Percentiles rank a stretch among this genome's conserved stretches.
phyloP scores from a whole-genome alignment of 1,140 invertebrate genomes.

The Mactra quadrangularis region DNA sequence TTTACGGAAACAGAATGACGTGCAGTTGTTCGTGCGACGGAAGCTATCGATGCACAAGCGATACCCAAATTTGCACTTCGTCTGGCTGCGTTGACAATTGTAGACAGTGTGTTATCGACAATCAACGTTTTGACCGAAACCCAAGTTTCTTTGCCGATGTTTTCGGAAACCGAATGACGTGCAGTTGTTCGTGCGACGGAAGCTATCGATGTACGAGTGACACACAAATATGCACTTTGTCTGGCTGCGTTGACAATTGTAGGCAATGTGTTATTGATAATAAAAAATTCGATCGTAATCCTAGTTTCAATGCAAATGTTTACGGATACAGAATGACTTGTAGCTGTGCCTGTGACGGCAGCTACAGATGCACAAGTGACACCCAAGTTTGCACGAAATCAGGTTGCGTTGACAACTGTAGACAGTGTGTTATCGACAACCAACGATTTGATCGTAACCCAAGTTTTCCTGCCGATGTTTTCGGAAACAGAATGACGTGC shows the following conservation, averaged over 20 bases:
- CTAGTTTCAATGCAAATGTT: constrained; percentile 23
- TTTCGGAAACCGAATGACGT: not conserved
- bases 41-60: not conserved
- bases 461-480: constrained; percentile 1
- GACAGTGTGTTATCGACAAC: constrained; percentile 34
- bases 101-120: constrained; percentile 21
- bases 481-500: not conserved
- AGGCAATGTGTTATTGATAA: constrained; percentile 37
- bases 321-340: constrained; percentile 33
- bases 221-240: not conserved
- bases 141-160: not conserved
- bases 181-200: constrained; percentile 21
- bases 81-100: constrained; percentile 5
- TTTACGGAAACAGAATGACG: not conserved
- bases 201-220: constrained; percentile 6
- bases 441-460: constrained; percentile 5
- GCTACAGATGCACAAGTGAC: constrained; percentile 25
- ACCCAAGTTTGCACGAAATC: constrained; percentile 12
- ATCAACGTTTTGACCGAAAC: not conserved
- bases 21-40: constrained; percentile 30
- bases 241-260: constrained; percentile 41
- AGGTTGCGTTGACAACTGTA: constrained; percentile 34
- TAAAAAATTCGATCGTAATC: not conserved
- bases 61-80: constrained; percentile 1
- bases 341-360: constrained; percentile 36